Evolutionary conservation across 37 sponge, comb jelly and placozoan genomes (phyloP), one percentile per base, ranked within the genome.

Genomic region (Oopsacas minuta): DNA sequence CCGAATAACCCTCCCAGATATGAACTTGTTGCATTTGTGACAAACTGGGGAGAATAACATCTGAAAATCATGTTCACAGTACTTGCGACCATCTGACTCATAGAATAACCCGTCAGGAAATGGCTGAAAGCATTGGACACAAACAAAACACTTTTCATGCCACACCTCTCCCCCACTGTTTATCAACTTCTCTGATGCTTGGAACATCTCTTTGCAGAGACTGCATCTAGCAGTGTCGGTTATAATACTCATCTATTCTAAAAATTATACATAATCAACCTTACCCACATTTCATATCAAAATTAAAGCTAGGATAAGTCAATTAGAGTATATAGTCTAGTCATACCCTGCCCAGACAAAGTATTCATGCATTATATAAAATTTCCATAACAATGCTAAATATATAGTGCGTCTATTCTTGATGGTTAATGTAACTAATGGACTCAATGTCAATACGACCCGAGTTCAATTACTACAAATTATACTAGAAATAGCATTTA

Each of bases 101-200:
- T 90, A 99, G 87, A 95, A 99, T 0, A 91, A 87, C 28, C 94
- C 96, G 0, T 99, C 93, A 23, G 91, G 92, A 52, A 99, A 99
- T 35, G 96, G 99, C 52, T 94, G 94, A 38, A 99, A 94, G 42
- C 99, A 99, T 89, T 99, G 96, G n/a, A 92, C 96, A 84, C 96
- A 95, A 90, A 99, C 96, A 37, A 99, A 99, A 85, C 99, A 99
- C 46, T 81, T 85, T 36, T 95, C 90, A 81, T 99, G 99, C 94
- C 94, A 99, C 42, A 93, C 90, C 39, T 93, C 91, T 37, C 99
- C 99, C 82, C 93, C 92, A 0, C 96, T 88, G 87, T 95, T 99
- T 22, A 99, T 86, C 38, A 94, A 89, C 36, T 91, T 92, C 81
- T 99, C 96, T 10, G 88, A 75, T 30, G 86, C 38, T 0, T 84